These are phyloP conservation scores for Bufo bufo DNA, from an alignment of 2,113 vertebrate genomes.

Conservation along the genomic window DNA sequence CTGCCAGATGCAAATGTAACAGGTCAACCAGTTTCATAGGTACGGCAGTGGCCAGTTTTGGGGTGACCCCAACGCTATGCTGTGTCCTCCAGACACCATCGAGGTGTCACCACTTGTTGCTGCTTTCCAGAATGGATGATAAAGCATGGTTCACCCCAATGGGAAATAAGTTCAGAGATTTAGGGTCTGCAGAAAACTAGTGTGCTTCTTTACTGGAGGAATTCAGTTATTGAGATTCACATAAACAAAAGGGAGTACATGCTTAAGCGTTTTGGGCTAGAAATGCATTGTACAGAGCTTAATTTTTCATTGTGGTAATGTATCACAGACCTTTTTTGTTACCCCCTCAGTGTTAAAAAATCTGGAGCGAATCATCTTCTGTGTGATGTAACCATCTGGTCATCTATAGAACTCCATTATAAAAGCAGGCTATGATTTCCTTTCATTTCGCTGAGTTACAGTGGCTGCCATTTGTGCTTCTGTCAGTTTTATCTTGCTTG, in stretches of 20 bases:
- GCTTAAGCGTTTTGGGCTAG: neutral
- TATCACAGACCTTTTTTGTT: constrained; percentile 9
- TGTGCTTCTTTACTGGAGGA: too few relatives aligned
- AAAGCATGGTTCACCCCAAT: too few relatives aligned
- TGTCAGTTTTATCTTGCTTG: neutral
- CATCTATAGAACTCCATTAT: constrained; percentile 13
- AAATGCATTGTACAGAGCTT: neutral
- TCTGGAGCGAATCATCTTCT: constrained; percentile 18
- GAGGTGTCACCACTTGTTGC: too few relatives aligned
- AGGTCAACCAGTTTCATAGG: too few relatives aligned
- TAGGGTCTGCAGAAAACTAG: too few relatives aligned
- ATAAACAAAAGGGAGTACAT: neutral
- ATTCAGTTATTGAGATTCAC: too few relatives aligned
- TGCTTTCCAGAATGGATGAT: too few relatives aligned
- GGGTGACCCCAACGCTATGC: too few relatives aligned
- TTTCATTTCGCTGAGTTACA: neutral
- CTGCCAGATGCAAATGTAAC: too few relatives aligned
- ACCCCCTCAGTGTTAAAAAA: constrained; percentile 24
- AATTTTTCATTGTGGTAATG: constrained; percentile 18
- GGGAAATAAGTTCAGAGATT: too few relatives aligned
- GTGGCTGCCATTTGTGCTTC: neutral
- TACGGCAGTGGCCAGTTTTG: too few relatives aligned
- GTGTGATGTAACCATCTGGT: constrained; percentile 36
- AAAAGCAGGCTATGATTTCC: neutral
- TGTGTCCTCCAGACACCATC: too few relatives aligned